Base-by-base conservation (phyloP, 2,113 vertebrate species). In the Syngnathus typhle region DNA sequence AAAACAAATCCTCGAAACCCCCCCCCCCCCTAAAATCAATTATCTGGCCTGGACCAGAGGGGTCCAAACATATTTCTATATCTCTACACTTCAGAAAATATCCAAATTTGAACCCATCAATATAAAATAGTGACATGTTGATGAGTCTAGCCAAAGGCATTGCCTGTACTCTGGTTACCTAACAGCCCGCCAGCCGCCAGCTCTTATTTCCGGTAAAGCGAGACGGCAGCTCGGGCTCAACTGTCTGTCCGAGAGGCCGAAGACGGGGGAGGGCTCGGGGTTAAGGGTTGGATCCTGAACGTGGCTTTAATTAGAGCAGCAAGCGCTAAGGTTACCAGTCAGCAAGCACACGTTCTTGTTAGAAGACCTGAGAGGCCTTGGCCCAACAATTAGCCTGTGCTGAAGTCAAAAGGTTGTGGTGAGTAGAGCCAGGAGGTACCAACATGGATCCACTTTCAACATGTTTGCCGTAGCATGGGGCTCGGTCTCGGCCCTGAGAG, bases 241-340 rank as follows among this genome's bases (percentile, higher is more conserved):
- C 83, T 82, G 80, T 84, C 81, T 49, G 58, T 78, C 82, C 74
- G 13, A 58, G 65, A 58, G 6, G 47, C 77, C 69, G 47, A 62
- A 67, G 58, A 64, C 70, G 67, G 46, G 4, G 60, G 38, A 15
- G 13, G 16, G 68, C 8, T n/a, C 10, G 7, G 37, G 37, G 68
- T 47, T 65, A 27, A 55, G 64, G 49, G n/a, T 47, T 19, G 46
- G 32, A 64, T 71, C 59, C 69, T 69, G 60, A 80, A 72, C 71
- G 51, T 9, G 19, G 54, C 75, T 71, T 88, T 90, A 91, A 91
- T 91, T 91, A 89, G 90, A 88, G 87, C 84, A 80, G 73, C 66
- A 64, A 81, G 61, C 60, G 43, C 69, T 64, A n/a, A 64, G 75
- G 74, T 81, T 79, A 71, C 65, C 6, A 18, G 78, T 67, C 74